phyloP scores from a whole-genome alignment of 2,113 vertebrate genomes.

The Cygnus atratus region DNA sequence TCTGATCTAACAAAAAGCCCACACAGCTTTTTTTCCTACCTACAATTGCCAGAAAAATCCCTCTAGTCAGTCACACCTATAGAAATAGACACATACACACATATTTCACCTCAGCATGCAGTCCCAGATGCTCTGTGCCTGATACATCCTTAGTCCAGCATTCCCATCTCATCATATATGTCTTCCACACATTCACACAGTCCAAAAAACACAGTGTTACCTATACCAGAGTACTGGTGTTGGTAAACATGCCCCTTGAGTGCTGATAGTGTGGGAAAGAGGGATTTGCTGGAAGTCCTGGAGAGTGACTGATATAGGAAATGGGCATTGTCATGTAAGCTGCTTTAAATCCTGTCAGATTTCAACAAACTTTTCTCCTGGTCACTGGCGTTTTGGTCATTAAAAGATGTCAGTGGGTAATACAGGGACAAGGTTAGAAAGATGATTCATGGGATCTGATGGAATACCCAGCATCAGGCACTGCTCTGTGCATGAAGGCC shows the following conservation, averaged over 20 bases:
- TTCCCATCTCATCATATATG: neutral
- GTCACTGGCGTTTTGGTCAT: neutral
- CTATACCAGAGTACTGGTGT: neutral
- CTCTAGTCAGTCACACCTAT: neutral
- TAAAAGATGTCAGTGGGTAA: neutral
- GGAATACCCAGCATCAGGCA: neutral
- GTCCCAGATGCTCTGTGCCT: neutral
- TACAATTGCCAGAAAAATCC: neutral
- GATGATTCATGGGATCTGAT: neutral
- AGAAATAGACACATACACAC: neutral
- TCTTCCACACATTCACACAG: neutral
- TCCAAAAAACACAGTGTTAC: neutral
- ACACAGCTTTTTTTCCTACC: neutral
- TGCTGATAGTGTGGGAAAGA: neutral
- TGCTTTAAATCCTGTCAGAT: neutral
- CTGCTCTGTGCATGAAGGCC: neutral
- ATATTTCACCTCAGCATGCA: neutral
- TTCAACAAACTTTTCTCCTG: neutral
- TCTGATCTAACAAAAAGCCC: neutral
- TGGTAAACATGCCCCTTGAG: neutral
- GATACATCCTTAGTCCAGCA: neutral
- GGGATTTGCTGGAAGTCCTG: neutral
- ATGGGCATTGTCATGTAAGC: neutral
- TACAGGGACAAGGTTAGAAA: neutral
- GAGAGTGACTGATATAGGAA: neutral